phyloP scores from a whole-genome alignment of 1,140 invertebrate genomes.

The Drosophila teissieri region DNA sequence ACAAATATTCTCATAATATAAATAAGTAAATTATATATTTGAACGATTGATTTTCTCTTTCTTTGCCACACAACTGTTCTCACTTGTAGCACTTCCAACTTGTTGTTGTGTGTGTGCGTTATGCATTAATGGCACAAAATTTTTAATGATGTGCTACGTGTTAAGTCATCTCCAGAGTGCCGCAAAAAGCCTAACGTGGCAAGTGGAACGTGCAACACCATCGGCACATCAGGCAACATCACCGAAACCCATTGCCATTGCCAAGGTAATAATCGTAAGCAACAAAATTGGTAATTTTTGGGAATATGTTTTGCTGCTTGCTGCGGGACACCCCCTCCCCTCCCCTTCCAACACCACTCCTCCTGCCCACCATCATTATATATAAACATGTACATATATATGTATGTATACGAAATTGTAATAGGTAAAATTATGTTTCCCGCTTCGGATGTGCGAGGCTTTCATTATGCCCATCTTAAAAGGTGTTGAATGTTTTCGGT shows the following conservation, averaged over 20 bases:
- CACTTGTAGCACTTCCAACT: not conserved
- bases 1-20: no score
- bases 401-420: constrained; percentile 72
- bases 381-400: constrained; percentile 34
- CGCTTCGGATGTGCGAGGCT: constrained; percentile 36
- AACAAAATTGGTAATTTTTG: constrained; percentile 82
- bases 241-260: constrained; percentile 41
- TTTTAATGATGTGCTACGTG: constrained; percentile 83
- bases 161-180: constrained; percentile 82
- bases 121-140: constrained; percentile 80
- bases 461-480: constrained; percentile 68
- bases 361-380: constrained; percentile 4
- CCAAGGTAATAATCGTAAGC: constrained; percentile 81
- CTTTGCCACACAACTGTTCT: not conserved
- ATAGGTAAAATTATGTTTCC: constrained; percentile 76
- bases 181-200: constrained; percentile 61
- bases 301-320: constrained; percentile 69
- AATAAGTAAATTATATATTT: no score
- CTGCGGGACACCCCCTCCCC: constrained; percentile 9
- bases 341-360: not conserved
- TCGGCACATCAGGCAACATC: constrained; percentile 43
- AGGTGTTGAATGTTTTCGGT: constrained; percentile 63
- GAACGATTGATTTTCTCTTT: not conserved
- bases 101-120: constrained; percentile 46
- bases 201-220: constrained; percentile 54